Conservation (phyloP, 2,888 invertebrate species). For the Idaea straminata region DNA sequence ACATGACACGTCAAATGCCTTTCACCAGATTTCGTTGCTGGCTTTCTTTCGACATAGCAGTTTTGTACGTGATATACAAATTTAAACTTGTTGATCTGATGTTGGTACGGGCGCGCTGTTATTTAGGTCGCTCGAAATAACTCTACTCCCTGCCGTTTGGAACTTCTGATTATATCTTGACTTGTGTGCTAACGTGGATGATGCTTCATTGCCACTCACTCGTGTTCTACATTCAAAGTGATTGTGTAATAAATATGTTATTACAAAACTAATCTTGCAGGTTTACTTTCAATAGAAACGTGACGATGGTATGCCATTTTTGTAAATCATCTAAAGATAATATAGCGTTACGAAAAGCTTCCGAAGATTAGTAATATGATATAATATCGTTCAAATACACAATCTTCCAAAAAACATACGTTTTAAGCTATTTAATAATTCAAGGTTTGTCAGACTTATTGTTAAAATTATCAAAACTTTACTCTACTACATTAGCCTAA, state of each 20-base stretch:
- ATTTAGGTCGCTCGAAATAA: constrained; percentile 78
- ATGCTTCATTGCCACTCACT: constrained; percentile 8
- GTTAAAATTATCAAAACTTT: constrained; percentile 24
- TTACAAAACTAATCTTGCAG: too few species aligned
- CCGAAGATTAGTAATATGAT: too few species aligned
- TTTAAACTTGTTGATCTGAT: constrained; percentile 40
- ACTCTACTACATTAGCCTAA: constrained; percentile 39
- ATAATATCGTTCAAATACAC: neutral
- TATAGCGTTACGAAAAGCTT: too few species aligned
- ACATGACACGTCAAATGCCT: neutral
- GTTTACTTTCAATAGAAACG: too few species aligned
- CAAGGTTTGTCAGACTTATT: constrained; percentile 32
- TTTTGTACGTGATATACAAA: constrained; percentile 37
- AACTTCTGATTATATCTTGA: constrained; percentile 33
- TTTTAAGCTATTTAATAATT: constrained; percentile 28
- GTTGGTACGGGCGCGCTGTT: constrained; percentile 55
- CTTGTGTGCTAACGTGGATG: constrained; percentile 18
- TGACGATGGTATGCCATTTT: too few species aligned
- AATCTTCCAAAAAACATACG: neutral
- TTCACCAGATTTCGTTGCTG: neutral
- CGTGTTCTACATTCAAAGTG: constrained; percentile 7
- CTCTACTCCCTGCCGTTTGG: constrained; percentile 52
- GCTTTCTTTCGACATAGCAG: constrained; percentile 3
- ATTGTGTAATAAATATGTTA: neutral
- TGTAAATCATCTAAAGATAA: too few species aligned